Conservation (phyloP, 2,797 vertebrate genomes). For the Gambusia yucatana region DNA sequence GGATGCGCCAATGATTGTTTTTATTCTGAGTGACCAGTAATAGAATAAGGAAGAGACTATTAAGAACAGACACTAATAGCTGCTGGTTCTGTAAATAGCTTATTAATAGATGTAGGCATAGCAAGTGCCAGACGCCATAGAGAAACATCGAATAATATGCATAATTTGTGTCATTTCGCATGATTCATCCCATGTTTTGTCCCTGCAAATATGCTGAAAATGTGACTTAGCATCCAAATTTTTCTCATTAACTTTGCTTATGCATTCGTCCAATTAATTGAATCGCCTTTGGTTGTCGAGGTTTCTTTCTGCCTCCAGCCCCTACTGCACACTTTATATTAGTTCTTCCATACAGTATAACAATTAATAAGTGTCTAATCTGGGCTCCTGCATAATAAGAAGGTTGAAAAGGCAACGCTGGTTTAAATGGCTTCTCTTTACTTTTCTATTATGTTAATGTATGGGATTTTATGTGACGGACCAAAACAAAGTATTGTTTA, state of each 20-base stretch:
- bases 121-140: neutral
- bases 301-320: conserved; percentile 10
- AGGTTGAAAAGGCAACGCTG: conserved; percentile 15
- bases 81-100: neutral
- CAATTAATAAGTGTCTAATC: conserved; percentile 38
- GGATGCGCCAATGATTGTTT: conserved; percentile 26
- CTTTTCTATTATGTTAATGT: conserved; percentile 15
- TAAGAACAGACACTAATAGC: conserved; percentile 15
- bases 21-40: conserved; percentile 27
- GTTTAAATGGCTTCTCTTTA: conserved; percentile 32
- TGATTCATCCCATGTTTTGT: neutral
- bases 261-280: conserved; percentile 62
- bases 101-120: conserved; percentile 1
- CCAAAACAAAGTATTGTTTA: neutral
- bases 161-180: neutral
- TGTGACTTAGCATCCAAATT: neutral
- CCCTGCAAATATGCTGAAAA: neutral
- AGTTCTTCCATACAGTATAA: conserved; percentile 17
- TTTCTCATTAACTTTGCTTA: conserved; percentile 41
- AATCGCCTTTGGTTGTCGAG: conserved; percentile 41
- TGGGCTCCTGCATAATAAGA: conserved; percentile 26
- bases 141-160: neutral
- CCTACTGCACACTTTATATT: conserved; percentile 1
- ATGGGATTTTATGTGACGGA: neutral
- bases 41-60: conserved; percentile 15